Evolutionary conservation across 2,113 vertebrate species (phyloP).

Genomic region (Garra rufa): DNA sequence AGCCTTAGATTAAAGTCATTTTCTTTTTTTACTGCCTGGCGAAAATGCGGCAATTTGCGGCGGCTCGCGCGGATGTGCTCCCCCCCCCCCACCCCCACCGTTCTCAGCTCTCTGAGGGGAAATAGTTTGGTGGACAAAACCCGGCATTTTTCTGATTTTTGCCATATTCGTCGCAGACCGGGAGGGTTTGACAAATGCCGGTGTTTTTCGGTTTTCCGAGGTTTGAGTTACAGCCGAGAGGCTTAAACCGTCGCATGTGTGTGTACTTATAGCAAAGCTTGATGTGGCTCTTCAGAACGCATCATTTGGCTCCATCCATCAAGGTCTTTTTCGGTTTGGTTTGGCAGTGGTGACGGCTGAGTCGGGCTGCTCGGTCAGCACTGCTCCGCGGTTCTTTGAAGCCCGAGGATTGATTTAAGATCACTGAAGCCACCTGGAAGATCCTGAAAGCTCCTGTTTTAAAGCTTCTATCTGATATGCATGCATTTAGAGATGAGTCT

Average conservation of each 20-base stretch:
- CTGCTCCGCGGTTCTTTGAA: constrained; percentile 69
- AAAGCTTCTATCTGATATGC: constrained; percentile 29
- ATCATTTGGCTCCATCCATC: constrained; percentile 71
- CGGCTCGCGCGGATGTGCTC: constrained; percentile 65
- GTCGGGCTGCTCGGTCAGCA: constrained; percentile 68
- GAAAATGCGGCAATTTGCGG: constrained; percentile 77
- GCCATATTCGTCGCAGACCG: constrained; percentile 32
- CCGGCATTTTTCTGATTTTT: constrained; percentile 48
- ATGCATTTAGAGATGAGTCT: not conserved
- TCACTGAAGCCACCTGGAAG: constrained; percentile 34
- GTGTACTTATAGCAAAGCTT: constrained; percentile 69
- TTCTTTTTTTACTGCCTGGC: constrained; percentile 68
- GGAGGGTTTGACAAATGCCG: not conserved
- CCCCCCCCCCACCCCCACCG: constrained; percentile 48
- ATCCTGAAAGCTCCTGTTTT: not conserved
- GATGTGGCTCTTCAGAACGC: constrained; percentile 75
- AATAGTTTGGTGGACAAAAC: constrained; percentile 31
- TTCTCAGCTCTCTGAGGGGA: not conserved
- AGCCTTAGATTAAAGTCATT: constrained; percentile 75
- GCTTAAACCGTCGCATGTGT: constrained; percentile 60
- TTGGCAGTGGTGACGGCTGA: constrained; percentile 62
- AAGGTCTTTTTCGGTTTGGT: constrained; percentile 72
- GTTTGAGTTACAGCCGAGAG: constrained; percentile 49
- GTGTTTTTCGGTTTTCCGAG: constrained; percentile 57
- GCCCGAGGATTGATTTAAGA: constrained; percentile 62